These are phyloP conservation scores for Drosophila barbarae DNA, from an alignment of 2,888 invertebrate genomes.

Conservation along the genomic window DNA sequence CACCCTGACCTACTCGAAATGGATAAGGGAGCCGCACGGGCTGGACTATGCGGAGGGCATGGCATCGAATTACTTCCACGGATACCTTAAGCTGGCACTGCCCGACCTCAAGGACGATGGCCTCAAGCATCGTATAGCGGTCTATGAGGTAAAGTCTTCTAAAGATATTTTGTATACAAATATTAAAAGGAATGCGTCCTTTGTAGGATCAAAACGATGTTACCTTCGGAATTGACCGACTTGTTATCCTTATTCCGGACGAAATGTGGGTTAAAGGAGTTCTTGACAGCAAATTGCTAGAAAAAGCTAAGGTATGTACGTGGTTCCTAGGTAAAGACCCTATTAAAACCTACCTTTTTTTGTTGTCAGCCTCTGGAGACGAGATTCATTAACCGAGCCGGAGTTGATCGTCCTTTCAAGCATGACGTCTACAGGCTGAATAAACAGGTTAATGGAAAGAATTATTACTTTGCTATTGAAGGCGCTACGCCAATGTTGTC, in stretches of 20 bases:
- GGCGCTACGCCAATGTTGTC: constrained; percentile 77
- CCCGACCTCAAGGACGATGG: constrained; percentile 60
- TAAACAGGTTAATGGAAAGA: constrained; percentile 52
- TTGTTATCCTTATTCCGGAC: constrained; percentile 75
- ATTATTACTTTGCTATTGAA: constrained; percentile 74
- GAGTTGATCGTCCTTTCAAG: constrained; percentile 70
- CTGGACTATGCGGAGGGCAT: constrained; percentile 77
- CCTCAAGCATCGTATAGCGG: constrained; percentile 63
- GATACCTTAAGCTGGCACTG: constrained; percentile 72
- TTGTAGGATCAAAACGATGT: constrained; percentile 46
- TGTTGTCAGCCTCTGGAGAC: constrained; percentile 61
- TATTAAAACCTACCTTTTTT: too few species aligned
- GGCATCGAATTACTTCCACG: constrained; percentile 77
- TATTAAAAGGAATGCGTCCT: not conserved
- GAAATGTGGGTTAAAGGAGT: constrained; percentile 65
- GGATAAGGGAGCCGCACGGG: constrained; percentile 67
- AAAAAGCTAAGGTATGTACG: constrained; percentile 53
- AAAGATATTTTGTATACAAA: not conserved
- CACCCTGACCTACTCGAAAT: constrained; percentile 60
- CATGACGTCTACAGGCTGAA: constrained; percentile 74
- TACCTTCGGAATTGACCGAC: constrained; percentile 65
- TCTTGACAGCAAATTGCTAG: constrained; percentile 64
- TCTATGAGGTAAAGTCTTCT: constrained; percentile 55
- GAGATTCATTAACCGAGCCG: constrained; percentile 68
- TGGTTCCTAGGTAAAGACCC: not conserved